Base-by-base conservation (phyloP, 1,140 invertebrate genomes). In the Caenorhabditis briggsae region DNA sequence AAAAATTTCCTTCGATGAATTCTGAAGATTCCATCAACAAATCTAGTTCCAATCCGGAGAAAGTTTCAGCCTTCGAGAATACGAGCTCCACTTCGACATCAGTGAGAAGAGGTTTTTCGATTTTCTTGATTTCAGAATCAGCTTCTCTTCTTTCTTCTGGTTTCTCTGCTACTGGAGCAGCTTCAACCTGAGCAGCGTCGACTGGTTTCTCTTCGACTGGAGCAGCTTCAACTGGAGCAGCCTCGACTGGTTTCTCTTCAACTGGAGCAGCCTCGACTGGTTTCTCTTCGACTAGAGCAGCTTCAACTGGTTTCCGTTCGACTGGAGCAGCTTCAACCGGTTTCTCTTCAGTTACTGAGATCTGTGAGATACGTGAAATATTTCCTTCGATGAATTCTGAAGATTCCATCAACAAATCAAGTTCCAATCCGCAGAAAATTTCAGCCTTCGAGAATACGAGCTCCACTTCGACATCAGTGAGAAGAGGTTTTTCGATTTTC, bases 31-130 rank as follows among this genome's bases (percentile, higher is more conserved):
- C 50, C 50, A 53, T 43, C 23, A 65, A 14, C 61, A 65, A n/a
- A 25, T 43, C 61, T 1, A 65, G 23, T 25, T 65, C 61, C 11
- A 65, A n/a, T 14, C 61, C 61, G 61, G 2, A 12, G 61, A 25
- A 25, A 14, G 11, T n/a, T 65, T 83, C 82, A 18, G 82, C 18
- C 41, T 83, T 56, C 12, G n/a, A 43, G 61, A 83, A 83, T 7
- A 83, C 11, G 7, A 83, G 50, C 18, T 83, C 82, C 7, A 83
- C 53, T 14, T 14, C 58, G n/a, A 61, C 83, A 14, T 84, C 83
- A 18, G 56, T 48, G 16, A 84, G 18, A 18, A 46, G 55, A 9
- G 16, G 9, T 53, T 53, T 53, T 74, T 74, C 65, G 7, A 7
- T 74, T n/a, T 16, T 16, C 14, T 2, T 12, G 14, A n/a, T 18